These are phyloP conservation scores for Mustelus asterias DNA, from an alignment of 2,113 vertebrate species.

Conservation along the genomic window DNA sequence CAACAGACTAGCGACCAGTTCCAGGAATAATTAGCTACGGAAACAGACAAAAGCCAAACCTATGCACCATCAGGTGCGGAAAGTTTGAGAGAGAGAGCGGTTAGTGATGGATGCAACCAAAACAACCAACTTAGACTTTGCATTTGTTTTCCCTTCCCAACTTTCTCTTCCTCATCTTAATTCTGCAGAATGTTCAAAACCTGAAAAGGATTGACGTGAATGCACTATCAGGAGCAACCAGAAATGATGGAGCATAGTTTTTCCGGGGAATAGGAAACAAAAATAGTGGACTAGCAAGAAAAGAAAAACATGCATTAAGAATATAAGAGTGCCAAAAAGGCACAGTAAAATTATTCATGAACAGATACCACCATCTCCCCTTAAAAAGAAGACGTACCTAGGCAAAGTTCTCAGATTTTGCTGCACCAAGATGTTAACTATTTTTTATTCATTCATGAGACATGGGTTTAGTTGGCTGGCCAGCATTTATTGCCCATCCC, in stretches of 20 bases:
- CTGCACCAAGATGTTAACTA: not conserved
- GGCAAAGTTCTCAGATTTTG: not conserved
- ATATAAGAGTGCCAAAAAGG: not conserved
- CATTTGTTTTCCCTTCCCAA: not conserved
- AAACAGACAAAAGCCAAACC: too few relatives aligned
- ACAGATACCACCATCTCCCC: not conserved
- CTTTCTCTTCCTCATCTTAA: not conserved
- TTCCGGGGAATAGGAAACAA: not conserved
- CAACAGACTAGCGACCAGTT: too few relatives aligned
- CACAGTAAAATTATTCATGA: not conserved
- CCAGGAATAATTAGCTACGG: too few relatives aligned
- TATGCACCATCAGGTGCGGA: too few relatives aligned
- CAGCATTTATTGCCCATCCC: too few relatives aligned
- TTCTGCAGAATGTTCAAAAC: not conserved
- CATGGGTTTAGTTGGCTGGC: too few relatives aligned
- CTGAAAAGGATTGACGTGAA: not conserved
- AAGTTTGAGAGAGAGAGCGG: too few relatives aligned
- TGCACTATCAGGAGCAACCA: not conserved
- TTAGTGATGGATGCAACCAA: not conserved
- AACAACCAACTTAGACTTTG: not conserved
- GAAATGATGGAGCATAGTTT: not conserved
- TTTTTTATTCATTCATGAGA: too few relatives aligned
- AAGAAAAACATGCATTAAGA: not conserved
- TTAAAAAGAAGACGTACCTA: not conserved
- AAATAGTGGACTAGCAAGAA: not conserved